Evolutionary conservation across 2,888 invertebrate genomes (phyloP).

Genomic region (Trissolcus japonicus): DNA sequence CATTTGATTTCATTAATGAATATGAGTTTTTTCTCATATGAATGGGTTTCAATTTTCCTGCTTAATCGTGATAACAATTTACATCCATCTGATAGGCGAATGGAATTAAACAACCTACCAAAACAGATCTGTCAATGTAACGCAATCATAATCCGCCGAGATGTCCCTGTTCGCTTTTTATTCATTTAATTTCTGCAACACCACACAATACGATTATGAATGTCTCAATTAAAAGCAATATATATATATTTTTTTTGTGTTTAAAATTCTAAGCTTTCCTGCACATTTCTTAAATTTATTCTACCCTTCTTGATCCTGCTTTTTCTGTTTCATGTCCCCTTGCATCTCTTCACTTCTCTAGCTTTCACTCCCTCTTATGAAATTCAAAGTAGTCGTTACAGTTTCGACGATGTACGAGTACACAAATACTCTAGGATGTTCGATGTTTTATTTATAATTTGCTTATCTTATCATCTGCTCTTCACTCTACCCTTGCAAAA

Average conservation of each 20-base stretch:
- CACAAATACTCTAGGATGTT: slow-evolving; percentile 58
- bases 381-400: slow-evolving; percentile 74
- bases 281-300: slow-evolving; percentile 56
- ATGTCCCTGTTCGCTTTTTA: neutral
- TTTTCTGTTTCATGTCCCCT: slow-evolving; percentile 60
- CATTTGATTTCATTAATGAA: too few species aligned
- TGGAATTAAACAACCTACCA: too few species aligned
- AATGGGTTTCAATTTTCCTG: too few species aligned
- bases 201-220: slow-evolving; percentile 14
- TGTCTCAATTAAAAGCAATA: slow-evolving; percentile 31
- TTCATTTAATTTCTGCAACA: neutral
- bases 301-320: slow-evolving; percentile 53
- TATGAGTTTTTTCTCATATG: too few species aligned
- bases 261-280: slow-evolving; percentile 36
- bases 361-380: slow-evolving; percentile 72
- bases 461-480: slow-evolving; percentile 67
- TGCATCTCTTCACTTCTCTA: slow-evolving; percentile 63
- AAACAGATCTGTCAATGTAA: too few species aligned
- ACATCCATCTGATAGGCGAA: too few species aligned
- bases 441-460: slow-evolving; percentile 74
- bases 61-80: too few species aligned
- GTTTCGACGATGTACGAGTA: slow-evolving; percentile 64
- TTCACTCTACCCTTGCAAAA: slow-evolving; percentile 31
- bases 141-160: too few species aligned
- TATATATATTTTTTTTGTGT: slow-evolving; percentile 27